These are phyloP conservation scores for Anthopleura sola DNA, from an alignment of 64 coral and sea anemone species.

Conservation along the genomic window DNA sequence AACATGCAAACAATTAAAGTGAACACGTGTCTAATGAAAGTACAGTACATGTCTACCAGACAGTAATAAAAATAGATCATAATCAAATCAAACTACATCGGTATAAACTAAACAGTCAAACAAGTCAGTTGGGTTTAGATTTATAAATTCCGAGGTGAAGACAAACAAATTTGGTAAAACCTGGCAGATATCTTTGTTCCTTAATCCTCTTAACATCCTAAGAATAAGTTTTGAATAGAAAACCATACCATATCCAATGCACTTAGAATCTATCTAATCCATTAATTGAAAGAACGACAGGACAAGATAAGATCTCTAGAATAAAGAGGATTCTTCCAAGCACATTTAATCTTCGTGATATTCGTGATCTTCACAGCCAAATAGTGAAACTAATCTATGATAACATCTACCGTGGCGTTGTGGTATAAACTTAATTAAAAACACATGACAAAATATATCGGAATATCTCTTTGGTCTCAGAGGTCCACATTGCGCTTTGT, in stretches of 20 bases:
- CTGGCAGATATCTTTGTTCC: neutral
- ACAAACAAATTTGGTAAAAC: neutral
- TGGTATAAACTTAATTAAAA: constrained; percentile 4
- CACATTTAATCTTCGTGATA: neutral
- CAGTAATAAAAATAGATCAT: neutral
- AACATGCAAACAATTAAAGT: neutral
- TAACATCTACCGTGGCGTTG: neutral
- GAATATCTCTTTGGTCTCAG: neutral
- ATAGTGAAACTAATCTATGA: neutral
- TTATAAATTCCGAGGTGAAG: neutral
- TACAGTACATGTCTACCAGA: neutral
- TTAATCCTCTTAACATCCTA: neutral
- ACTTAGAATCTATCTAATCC: constrained; percentile 1
- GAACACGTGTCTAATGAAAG: neutral
- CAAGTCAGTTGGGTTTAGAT: neutral
- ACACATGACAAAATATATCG: neutral
- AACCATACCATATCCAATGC: neutral
- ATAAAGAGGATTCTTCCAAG: neutral
- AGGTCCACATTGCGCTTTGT: neutral
- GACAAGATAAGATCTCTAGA: neutral
- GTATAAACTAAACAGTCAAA: neutral
- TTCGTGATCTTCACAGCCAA: neutral
- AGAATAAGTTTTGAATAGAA: neutral
- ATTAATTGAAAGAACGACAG: constrained; percentile 6
- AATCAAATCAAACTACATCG: neutral